A percentile compares a stretch with the other conserved stretches of the same genome.
These are phyloP conservation scores for Sesia apiformis DNA, from an alignment of 2,888 invertebrate species.

Conservation along the genomic window DNA sequence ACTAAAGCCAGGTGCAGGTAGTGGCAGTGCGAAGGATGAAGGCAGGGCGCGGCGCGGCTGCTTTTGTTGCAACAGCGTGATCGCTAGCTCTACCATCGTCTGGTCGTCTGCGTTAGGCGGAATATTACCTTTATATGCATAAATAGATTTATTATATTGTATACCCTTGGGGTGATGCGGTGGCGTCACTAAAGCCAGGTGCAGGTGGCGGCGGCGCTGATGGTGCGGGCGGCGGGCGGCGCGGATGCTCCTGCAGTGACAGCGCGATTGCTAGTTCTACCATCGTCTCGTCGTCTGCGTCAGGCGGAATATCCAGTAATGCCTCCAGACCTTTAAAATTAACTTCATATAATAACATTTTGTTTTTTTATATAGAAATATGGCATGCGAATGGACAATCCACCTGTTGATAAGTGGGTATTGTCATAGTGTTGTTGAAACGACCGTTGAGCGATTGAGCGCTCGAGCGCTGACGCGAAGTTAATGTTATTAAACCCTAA, in stretches of 20 bases:
- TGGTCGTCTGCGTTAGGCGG: slow-evolving; percentile 98
- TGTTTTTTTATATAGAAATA: no score
- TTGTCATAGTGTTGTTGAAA: no score
- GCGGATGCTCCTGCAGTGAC: slow-evolving; percentile 89
- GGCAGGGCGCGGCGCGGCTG: slow-evolving; percentile 76
- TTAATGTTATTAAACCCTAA: no score
- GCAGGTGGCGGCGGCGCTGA: slow-evolving; percentile 48
- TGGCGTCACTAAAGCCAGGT: slow-evolving; percentile 81
- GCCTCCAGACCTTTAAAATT: slow-evolving; percentile 79
- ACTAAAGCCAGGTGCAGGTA: slow-evolving; percentile 73
- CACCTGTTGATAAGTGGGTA: not conserved
- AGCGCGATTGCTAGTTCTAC: slow-evolving; percentile 96
- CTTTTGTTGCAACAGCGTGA: slow-evolving; percentile 93
- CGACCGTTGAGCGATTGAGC: no score
- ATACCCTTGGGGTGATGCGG: slow-evolving; percentile 82
- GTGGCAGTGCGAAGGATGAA: slow-evolving; percentile 42
- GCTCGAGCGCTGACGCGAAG: no score
- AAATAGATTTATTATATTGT: no score
- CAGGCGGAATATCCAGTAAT: slow-evolving; percentile 91
- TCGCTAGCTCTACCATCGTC: slow-evolving; percentile 96
- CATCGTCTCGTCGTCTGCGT: slow-evolving; percentile 97
- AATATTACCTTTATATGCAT: slow-evolving; percentile 58
- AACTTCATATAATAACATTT: no score
- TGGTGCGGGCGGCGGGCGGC: slow-evolving; percentile 53
- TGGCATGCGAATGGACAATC: no score